phyloP scores from a whole-genome alignment of 2,888 invertebrate species.

The Morinoia aosen region DNA sequence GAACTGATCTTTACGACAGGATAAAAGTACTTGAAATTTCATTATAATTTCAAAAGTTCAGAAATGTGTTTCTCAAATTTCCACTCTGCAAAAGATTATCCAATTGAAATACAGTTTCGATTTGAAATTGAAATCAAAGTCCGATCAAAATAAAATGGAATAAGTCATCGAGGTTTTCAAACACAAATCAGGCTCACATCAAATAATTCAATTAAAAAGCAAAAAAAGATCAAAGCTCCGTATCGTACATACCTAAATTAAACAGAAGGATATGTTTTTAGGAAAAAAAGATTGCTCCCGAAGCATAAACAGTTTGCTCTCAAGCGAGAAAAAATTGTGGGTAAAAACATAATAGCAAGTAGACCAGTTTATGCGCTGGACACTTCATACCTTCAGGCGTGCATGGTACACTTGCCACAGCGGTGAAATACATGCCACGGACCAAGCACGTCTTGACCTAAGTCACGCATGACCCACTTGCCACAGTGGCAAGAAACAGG shows the following conservation, averaged over 20 bases:
- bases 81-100: neutral
- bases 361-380: neutral
- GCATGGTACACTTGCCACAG: neutral
- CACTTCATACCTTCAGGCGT: neutral
- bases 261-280: too few species aligned
- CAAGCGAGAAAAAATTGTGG: too few species aligned
- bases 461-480: too few species aligned
- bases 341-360: neutral
- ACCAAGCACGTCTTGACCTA: too few species aligned
- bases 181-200: neutral
- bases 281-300: too few species aligned
- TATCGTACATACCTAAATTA: neutral
- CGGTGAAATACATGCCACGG: neutral
- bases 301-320: too few species aligned
- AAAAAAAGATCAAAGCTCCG: neutral
- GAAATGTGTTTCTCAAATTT: neutral
- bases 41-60: neutral
- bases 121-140: neutral
- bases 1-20: neutral
- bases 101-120: neutral
- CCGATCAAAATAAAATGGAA: neutral
- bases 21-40: neutral
- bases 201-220: neutral
- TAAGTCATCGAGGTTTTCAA: neutral
- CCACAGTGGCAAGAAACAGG: too few species aligned